Conservation (phyloP, 2,888 invertebrate species). For the Pachydiplax longipennis region DNA sequence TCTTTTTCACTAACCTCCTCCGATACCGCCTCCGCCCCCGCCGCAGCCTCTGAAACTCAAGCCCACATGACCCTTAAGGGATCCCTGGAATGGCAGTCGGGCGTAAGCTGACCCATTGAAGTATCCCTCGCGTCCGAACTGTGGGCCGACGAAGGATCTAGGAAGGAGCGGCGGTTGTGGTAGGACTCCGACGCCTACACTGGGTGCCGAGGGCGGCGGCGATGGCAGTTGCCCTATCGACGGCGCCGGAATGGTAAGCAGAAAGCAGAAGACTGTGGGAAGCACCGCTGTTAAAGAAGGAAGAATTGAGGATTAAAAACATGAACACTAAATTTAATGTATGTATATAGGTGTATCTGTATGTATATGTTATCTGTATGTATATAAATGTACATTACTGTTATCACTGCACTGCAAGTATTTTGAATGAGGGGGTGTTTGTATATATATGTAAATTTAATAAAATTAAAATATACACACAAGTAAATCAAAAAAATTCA, state of each 20-base stretch:
- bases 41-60: slow-evolving; percentile 83
- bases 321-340: too few species aligned
- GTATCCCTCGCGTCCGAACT: slow-evolving; percentile 72
- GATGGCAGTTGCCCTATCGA: neutral
- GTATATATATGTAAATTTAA: too few species aligned
- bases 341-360: too few species aligned
- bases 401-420: too few species aligned
- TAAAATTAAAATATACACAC: too few species aligned
- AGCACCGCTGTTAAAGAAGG: neutral
- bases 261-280: neutral
- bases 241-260: slow-evolving; percentile 10
- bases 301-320: neutral
- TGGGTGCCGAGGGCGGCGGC: neutral
- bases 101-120: slow-evolving; percentile 84
- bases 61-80: slow-evolving; percentile 80
- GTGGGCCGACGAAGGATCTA: neutral
- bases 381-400: too few species aligned
- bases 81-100: slow-evolving; percentile 74
- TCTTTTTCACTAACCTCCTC: neutral
- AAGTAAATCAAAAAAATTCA: too few species aligned
- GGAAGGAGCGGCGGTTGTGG: neutral
- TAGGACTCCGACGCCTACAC: neutral
- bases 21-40: slow-evolving; percentile 58
- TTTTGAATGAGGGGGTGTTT: too few species aligned
- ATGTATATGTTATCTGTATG: too few species aligned